A percentile compares a stretch with the other conserved stretches of the same genome.
These are phyloP conservation scores for Mungos mungo DNA, from an alignment of 2,113 vertebrate species.

Conservation along the genomic window DNA sequence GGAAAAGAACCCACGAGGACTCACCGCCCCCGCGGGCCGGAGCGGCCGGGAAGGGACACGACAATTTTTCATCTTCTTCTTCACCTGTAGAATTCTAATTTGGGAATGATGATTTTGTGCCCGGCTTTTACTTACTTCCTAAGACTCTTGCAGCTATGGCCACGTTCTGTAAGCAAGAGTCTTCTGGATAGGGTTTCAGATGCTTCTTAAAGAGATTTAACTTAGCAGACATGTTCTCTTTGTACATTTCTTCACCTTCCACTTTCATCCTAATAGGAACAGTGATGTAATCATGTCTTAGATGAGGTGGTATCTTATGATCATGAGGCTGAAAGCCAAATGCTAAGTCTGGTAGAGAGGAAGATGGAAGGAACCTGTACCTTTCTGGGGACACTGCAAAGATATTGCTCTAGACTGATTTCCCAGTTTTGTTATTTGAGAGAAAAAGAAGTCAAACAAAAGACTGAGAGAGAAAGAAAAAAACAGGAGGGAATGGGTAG, in stretches of 20 bases:
- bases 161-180: neutral
- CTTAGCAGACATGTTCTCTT: neutral
- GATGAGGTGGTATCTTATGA: neutral
- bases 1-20: too few species aligned
- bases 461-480: neutral
- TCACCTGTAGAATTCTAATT: neutral
- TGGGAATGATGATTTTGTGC: neutral
- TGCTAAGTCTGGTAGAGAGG: neutral
- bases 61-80: neutral
- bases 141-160: neutral
- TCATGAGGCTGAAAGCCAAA: neutral
- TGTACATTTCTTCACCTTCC: neutral
- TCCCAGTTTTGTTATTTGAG: neutral
- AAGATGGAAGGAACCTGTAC: neutral
- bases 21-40: too few species aligned
- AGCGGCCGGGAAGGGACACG: too few species aligned
- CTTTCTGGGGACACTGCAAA: neutral
- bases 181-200: neutral
- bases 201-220: slow-evolving; percentile 6
- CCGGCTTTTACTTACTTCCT: neutral
- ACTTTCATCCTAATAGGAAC: neutral
- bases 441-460: neutral
- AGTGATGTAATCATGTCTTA: neutral
- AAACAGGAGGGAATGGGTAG: neutral
- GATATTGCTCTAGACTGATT: neutral